These are phyloP conservation scores for Sminthurides bifidus DNA, from an alignment of 1,140 invertebrate species.

Conservation along the genomic window DNA sequence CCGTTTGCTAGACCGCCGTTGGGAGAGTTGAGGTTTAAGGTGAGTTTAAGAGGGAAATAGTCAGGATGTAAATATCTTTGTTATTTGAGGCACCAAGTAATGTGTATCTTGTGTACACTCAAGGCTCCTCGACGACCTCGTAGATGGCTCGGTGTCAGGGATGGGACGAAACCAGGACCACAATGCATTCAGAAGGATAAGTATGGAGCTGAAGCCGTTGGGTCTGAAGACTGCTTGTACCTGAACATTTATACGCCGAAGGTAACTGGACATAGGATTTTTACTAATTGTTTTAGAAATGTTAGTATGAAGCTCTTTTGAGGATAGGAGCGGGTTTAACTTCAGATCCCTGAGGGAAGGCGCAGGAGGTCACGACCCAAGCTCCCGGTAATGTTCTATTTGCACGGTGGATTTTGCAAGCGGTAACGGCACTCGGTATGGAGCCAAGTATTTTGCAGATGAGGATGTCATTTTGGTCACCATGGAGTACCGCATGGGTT, in stretches of 20 bases:
- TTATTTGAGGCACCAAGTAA: neutral
- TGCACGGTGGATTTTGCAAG: conserved; percentile 23
- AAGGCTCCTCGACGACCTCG: conserved; percentile 23
- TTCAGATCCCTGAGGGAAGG: neutral
- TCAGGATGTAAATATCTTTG: neutral
- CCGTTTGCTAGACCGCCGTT: conserved; percentile 18
- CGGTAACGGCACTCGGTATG: conserved; percentile 21
- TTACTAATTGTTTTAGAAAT: neutral
- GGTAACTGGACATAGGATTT: conserved; percentile 28
- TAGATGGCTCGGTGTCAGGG: conserved; percentile 17
- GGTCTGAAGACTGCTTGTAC: conserved; percentile 59
- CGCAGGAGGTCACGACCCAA: neutral
- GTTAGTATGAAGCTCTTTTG: neutral
- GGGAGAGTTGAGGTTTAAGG: conserved; percentile 15
- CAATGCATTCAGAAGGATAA: conserved; percentile 30
- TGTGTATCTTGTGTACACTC: neutral
- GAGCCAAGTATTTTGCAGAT: conserved; percentile 35
- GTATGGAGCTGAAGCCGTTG: conserved; percentile 24
- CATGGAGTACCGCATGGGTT: conserved; percentile 41
- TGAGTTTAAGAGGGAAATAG: neutral
- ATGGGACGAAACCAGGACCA: conserved; percentile 22
- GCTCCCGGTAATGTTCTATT: conserved; percentile 21
- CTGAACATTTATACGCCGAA: conserved; percentile 54
- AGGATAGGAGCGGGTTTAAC: neutral
- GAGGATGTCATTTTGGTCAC: conserved; percentile 39